Conservation (phyloP, 2,888 invertebrate genomes). For the Lepidonotus clava region DNA sequence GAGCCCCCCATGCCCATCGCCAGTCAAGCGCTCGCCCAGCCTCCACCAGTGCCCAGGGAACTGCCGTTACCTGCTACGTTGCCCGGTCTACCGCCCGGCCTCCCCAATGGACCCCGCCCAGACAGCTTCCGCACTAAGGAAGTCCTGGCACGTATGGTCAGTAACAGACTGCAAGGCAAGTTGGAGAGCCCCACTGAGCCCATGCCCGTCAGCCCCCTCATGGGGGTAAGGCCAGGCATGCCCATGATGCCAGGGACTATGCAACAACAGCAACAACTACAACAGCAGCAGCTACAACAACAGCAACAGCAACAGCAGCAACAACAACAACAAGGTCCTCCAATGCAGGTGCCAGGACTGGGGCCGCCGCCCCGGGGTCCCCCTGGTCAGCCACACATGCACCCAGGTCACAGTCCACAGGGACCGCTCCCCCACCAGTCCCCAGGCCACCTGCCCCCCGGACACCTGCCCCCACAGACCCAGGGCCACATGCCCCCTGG, state of each 20-base stretch:
- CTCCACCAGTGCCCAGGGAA: not conserved
- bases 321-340: slow-evolving; percentile 76
- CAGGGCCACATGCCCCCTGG: not conserved
- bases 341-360: slow-evolving; percentile 61
- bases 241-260: not conserved
- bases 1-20: not conserved
- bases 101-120: not conserved
- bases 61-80: not conserved
- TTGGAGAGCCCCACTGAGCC: slow-evolving; percentile 31
- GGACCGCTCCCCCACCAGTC: not conserved
- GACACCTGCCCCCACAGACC: not conserved
- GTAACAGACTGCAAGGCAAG: slow-evolving; percentile 65
- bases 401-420: slow-evolving; percentile 67
- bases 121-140: slow-evolving; percentile 84
- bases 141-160: slow-evolving; percentile 94
- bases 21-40: not conserved
- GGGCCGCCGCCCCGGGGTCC: not conserved
- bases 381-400: slow-evolving; percentile 68
- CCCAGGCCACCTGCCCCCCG: not conserved
- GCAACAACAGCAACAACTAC: not conserved
- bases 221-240: not conserved
- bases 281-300: not conserved
- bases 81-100: not conserved
- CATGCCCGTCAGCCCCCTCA: not conserved
- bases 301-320: not conserved